These are phyloP conservation scores for Sinhomidia bicolor DNA, from an alignment of 2,888 invertebrate species.

Conservation along the genomic window DNA sequence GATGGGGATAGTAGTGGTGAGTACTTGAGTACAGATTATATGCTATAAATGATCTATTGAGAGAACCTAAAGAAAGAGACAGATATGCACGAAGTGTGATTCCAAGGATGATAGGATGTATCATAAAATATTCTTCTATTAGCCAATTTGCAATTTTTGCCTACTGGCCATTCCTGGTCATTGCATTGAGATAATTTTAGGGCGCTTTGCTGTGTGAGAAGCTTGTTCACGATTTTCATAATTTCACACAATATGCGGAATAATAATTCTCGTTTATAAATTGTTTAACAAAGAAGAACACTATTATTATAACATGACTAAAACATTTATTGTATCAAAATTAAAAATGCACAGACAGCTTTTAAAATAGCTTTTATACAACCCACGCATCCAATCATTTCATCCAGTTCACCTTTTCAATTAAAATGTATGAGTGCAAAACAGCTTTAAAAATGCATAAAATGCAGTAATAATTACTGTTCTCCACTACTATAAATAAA, in stretches of 20 bases:
- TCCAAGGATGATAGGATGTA: slow-evolving; percentile 25
- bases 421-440: slow-evolving; percentile 38
- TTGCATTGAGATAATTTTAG: slow-evolving; percentile 14
- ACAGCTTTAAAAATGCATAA: neutral
- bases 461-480: too few species aligned
- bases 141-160: slow-evolving; percentile 7
- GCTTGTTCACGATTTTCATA: slow-evolving; percentile 29
- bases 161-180: neutral
- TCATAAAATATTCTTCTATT: neutral
- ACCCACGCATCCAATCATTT: slow-evolving; percentile 54
- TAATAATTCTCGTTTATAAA: neutral
- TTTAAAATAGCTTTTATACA: slow-evolving; percentile 47
- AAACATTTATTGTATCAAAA: slow-evolving; percentile 11
- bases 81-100: slow-evolving; percentile 31
- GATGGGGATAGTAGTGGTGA: neutral
- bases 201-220: neutral
- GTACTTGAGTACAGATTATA: neutral
- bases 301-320: neutral
- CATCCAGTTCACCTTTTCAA: slow-evolving; percentile 60
- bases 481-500: too few species aligned
- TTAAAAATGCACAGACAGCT: neutral
- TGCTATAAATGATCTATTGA: neutral
- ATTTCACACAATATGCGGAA: neutral
- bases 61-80: neutral
- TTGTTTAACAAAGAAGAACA: neutral